A percentile compares a stretch with the other conserved stretches of the same genome.
phyloP scores from a whole-genome alignment of 2,888 invertebrate genomes.

The Cerceris rybyensis region DNA sequence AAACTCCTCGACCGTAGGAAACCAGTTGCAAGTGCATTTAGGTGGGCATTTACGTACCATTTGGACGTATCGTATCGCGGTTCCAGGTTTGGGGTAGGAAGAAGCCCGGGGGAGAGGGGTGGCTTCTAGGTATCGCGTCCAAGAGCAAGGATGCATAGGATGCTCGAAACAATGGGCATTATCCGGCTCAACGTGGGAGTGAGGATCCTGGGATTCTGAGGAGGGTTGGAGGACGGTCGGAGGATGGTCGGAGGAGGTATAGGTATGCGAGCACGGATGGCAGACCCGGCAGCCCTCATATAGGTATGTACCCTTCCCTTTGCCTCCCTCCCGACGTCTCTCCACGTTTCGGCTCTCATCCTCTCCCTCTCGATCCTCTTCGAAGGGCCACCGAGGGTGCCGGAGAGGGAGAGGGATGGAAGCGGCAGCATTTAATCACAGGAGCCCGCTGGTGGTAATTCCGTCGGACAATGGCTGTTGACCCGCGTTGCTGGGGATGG shows the following conservation, averaged over 20 bases:
- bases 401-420: slow-evolving; percentile 21
- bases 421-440: slow-evolving; percentile 68
- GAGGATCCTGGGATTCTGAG: slow-evolving; percentile 51
- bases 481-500: slow-evolving; percentile 54
- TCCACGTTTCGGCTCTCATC: not conserved
- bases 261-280: slow-evolving; percentile 63
- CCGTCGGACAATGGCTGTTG: slow-evolving; percentile 71
- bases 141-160: slow-evolving; percentile 69
- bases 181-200: slow-evolving; percentile 54
- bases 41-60: slow-evolving; percentile 58
- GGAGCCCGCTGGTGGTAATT: slow-evolving; percentile 68
- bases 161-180: slow-evolving; percentile 73
- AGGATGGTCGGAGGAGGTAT: slow-evolving; percentile 53
- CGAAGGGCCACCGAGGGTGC: slow-evolving; percentile 13
- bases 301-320: slow-evolving; percentile 60
- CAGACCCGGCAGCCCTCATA: slow-evolving; percentile 51
- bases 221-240: slow-evolving; percentile 44
- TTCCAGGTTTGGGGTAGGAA: slow-evolving; percentile 50
- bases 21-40: slow-evolving; percentile 55
- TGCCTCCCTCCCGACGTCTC: slow-evolving; percentile 22
- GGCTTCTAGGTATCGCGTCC: slow-evolving; percentile 58
- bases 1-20: slow-evolving; percentile 7
- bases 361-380: slow-evolving; percentile 20
- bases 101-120: slow-evolving; percentile 24
- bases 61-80: slow-evolving; percentile 59